These are phyloP conservation scores for Crotalus viridis DNA, from an alignment of 2,113 vertebrate species.

Conservation along the genomic window DNA sequence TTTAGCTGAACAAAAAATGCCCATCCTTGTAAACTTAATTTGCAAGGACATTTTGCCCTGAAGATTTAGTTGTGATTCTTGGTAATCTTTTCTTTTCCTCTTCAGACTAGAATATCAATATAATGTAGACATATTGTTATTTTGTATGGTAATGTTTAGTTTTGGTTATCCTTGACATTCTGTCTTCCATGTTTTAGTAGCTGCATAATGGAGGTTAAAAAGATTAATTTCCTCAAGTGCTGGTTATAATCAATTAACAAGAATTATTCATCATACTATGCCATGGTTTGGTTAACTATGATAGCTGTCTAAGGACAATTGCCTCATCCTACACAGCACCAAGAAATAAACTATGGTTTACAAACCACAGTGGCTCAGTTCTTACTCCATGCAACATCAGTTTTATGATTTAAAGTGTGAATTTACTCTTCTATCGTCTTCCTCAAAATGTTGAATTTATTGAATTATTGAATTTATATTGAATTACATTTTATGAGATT, in stretches of 20 bases:
- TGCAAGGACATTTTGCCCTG: background rate
- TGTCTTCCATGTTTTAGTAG: background rate
- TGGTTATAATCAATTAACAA: background rate
- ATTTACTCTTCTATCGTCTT: background rate
- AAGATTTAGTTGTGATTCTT: background rate
- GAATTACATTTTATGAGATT: background rate
- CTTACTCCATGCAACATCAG: background rate
- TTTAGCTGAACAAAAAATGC: background rate
- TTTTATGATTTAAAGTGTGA: background rate
- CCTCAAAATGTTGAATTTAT: background rate
- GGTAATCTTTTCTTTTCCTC: background rate
- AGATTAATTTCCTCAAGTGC: background rate
- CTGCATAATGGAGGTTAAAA: background rate
- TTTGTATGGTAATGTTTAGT: background rate
- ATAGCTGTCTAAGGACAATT: background rate
- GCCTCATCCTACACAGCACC: background rate
- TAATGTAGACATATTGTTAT: background rate
- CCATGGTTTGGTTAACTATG: background rate
- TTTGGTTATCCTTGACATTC: background rate
- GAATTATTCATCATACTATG: background rate
- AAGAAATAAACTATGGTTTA: background rate
- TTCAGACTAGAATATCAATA: background rate
- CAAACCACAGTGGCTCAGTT: background rate
- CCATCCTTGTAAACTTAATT: conserved; percentile 1
- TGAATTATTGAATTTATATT: background rate